Percentiles rank a stretch among this genome's conserved stretches.
These are phyloP conservation scores for Chrysaora quinquecirrha DNA, from an alignment of 30 jellyfish, hydroid and myxozoan genomes.

Conservation along the genomic window DNA sequence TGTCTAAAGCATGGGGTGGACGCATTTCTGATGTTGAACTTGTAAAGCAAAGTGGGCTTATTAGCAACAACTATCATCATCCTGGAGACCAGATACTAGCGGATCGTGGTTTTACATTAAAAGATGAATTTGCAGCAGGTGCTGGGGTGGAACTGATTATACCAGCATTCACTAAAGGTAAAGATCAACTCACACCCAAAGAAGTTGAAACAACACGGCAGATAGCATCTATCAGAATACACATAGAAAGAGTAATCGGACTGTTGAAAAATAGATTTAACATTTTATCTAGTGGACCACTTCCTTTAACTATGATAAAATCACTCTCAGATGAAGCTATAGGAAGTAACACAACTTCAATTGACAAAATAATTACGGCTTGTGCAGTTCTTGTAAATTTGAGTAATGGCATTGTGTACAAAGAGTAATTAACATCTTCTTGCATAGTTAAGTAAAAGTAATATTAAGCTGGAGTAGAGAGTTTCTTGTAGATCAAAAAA, in stretches of 20 bases:
- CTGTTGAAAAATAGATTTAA: too few species aligned
- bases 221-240: slow-evolving; percentile 39
- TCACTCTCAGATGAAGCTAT: background rate
- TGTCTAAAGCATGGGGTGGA: slow-evolving; percentile 56
- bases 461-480: background rate
- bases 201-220: slow-evolving; percentile 26
- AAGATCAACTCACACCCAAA: slow-evolving; percentile 26
- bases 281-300: slow-evolving; percentile 12
- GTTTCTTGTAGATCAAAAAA: background rate
- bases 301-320: slow-evolving; percentile 8
- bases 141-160: slow-evolving; percentile 19
- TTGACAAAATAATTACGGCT: background rate
- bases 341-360: background rate
- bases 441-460: background rate
- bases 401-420: background rate
- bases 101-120: slow-evolving; percentile 44
- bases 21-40: slow-evolving; percentile 31
- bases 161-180: slow-evolving; percentile 55
- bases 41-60: slow-evolving; percentile 16
- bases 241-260: slow-evolving; percentile 5
- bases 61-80: slow-evolving; percentile 16
- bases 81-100: slow-evolving; percentile 79
- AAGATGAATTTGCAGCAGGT: slow-evolving; percentile 56
- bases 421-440: background rate
- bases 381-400: background rate